phyloP scores from a whole-genome alignment of 2,888 invertebrate species.

The Allacma fusca region DNA sequence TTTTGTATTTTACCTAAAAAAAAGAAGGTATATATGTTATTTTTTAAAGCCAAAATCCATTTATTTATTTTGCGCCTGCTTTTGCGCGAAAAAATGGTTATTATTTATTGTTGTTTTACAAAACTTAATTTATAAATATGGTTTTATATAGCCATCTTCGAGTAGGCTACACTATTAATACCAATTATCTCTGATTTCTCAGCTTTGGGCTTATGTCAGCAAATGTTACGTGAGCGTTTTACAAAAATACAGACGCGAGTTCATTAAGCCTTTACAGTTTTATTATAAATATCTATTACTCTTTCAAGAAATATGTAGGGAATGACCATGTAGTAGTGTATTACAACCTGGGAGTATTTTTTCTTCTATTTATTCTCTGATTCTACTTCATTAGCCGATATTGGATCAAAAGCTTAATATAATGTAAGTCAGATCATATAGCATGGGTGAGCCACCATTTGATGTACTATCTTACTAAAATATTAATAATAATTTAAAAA shows the following conservation, averaged over 20 bases:
- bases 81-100: not conserved
- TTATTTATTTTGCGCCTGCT: not conserved
- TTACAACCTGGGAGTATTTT: not conserved
- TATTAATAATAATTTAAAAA: no score
- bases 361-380: not conserved
- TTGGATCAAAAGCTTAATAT: not conserved
- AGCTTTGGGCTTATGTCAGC: no score
- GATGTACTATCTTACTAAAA: no score
- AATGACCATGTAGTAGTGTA: not conserved
- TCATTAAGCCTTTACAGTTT: not conserved
- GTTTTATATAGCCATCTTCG: not conserved
- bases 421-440: not conserved
- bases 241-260: no score
- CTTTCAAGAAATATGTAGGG: not conserved
- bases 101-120: slow-evolving; percentile 5
- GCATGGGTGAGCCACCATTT: no score
- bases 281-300: not conserved
- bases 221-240: no score
- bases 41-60: not conserved
- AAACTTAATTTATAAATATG: not conserved
- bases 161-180: not conserved
- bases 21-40: not conserved
- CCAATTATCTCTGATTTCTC: no score
- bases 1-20: not conserved
- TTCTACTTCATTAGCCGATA: not conserved